These are phyloP conservation scores for Acanthosepion lycidas DNA, from an alignment of 2,888 invertebrate genomes.

Conservation along the genomic window DNA sequence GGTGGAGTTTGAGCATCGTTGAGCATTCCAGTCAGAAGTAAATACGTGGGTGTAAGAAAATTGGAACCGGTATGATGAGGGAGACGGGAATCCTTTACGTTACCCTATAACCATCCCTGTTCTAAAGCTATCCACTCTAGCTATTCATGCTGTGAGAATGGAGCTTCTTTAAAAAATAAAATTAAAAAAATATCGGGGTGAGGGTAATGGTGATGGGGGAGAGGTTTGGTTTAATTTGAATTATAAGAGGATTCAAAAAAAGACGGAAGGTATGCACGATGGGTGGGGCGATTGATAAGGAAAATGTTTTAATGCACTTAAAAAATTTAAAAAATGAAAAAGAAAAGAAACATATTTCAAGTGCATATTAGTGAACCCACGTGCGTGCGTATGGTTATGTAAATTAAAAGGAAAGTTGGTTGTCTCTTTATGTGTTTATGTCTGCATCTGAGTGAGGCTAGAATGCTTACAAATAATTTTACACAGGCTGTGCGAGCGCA, in stretches of 20 bases:
- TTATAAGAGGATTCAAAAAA: neutral
- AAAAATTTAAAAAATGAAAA: neutral
- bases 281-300: neutral
- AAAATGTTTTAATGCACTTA: neutral
- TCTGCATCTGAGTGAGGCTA: too few species aligned
- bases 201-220: neutral
- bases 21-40: neutral
- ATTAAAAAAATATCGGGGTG: neutral
- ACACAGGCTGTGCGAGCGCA: too few species aligned
- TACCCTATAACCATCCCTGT: neutral
- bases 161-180: neutral
- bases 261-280: neutral
- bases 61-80: neutral
- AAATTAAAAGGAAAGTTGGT: neutral
- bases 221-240: conserved; percentile 13
- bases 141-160: neutral
- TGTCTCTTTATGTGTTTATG: neutral
- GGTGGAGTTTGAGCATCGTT: neutral
- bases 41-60: neutral
- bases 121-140: neutral
- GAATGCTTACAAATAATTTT: too few species aligned
- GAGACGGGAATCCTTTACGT: neutral
- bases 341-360: neutral
- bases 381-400: neutral
- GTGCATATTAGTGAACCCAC: neutral